Conservation (phyloP, 2,113 vertebrate genomes). For the Microtus pennsylvanicus region DNA sequence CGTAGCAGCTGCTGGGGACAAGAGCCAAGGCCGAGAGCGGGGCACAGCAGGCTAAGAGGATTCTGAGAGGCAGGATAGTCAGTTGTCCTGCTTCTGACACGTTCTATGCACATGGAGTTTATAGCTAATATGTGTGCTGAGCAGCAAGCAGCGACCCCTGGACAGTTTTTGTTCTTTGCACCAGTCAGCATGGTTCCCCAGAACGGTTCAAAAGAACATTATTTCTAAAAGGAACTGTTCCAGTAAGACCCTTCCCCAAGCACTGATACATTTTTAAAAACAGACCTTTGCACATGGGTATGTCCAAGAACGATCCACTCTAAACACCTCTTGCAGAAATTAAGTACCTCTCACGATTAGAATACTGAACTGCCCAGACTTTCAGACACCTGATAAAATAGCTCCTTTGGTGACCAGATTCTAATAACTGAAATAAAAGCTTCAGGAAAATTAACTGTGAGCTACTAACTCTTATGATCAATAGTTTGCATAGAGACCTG, state of each 20-base stretch:
- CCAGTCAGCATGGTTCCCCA: not conserved
- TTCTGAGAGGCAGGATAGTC: too few species aligned
- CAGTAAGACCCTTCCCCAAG: too few species aligned
- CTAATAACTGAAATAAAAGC: constrained; percentile 65
- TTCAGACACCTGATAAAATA: constrained; percentile 65
- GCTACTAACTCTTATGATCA: constrained; percentile 47
- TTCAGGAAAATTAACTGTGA: constrained; percentile 70
- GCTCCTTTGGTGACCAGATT: constrained; percentile 25
- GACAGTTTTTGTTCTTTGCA: not conserved
- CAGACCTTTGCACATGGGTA: not conserved
- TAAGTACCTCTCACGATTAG: not conserved
- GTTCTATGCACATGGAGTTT: not conserved
- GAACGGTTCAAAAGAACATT: not conserved
- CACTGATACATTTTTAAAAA: not conserved
- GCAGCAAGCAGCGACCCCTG: too few species aligned
- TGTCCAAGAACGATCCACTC: not conserved
- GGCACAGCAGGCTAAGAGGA: too few species aligned
- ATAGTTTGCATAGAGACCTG: constrained; percentile 65
- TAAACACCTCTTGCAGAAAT: not conserved
- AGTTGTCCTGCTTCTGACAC: not conserved
- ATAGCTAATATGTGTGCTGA: too few species aligned
- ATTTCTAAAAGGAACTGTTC: not conserved
- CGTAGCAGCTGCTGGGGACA: not conserved
- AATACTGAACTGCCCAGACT: not conserved
- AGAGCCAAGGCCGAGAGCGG: not conserved